Evolutionary conservation across 2,888 invertebrate species (phyloP).

Genomic region (Agonopterix subpropinquella): DNA sequence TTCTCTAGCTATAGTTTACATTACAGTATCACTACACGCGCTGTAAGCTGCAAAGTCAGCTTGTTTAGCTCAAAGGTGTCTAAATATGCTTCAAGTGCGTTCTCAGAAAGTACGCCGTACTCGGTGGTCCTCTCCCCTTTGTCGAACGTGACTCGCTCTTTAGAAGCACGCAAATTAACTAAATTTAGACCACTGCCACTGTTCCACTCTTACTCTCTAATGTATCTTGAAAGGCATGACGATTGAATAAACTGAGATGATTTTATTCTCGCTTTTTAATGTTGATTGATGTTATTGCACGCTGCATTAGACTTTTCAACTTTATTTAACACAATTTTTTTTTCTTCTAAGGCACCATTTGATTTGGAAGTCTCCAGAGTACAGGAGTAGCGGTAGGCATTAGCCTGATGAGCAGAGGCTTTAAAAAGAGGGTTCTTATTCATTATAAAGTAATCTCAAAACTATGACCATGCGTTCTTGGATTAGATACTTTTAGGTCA

Average conservation of each 20-base stretch:
- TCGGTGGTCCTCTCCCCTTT: slow-evolving; percentile 56
- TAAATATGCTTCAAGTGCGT: slow-evolving; percentile 33
- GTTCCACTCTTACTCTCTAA: slow-evolving; percentile 19
- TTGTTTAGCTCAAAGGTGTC: slow-evolving; percentile 10
- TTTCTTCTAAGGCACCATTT: no score
- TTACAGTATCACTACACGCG: background rate
- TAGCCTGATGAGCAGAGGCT: no score
- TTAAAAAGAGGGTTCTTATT: no score
- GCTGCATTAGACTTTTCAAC: no score
- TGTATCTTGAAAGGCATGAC: slow-evolving; percentile 9
- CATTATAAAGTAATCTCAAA: no score
- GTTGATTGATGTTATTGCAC: no score
- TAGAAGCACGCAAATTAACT: slow-evolving; percentile 61
- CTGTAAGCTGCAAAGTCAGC: slow-evolving; percentile 18
- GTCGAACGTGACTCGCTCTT: slow-evolving; percentile 62
- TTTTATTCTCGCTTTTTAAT: no score
- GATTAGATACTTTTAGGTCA: no score
- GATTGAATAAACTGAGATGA: slow-evolving; percentile 2
- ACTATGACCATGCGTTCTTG: no score
- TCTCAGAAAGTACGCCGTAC: slow-evolving; percentile 59
- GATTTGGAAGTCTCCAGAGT: no score
- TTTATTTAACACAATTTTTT: no score
- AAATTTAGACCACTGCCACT: slow-evolving; percentile 49
- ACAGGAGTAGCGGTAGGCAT: no score
- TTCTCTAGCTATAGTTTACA: background rate